Conservation (phyloP, 92 coral and sea anemone genomes). For the Diadumene lineata region DNA sequence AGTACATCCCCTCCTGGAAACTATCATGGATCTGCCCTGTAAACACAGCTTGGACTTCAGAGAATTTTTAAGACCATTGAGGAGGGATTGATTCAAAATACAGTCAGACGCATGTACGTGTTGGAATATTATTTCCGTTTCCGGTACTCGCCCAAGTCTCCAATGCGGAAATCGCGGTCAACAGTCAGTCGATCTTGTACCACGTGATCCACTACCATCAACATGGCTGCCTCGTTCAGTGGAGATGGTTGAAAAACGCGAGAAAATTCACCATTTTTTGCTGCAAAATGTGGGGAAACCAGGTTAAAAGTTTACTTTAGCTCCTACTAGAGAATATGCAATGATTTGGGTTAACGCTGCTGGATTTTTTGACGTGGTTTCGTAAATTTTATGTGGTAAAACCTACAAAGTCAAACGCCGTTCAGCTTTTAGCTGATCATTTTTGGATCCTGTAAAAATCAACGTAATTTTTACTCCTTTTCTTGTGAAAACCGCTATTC, state of each 20-base stretch:
- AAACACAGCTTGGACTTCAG: too few species aligned
- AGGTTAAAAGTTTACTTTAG: conserved; percentile 17
- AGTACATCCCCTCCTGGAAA: too few species aligned
- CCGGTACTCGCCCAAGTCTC: conserved; percentile 45
- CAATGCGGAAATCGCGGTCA: conserved; percentile 34
- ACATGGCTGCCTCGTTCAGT: conserved; percentile 49
- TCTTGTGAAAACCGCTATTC: not conserved
- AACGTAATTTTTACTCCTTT: not conserved
- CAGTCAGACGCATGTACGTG: too few species aligned
- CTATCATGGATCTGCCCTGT: too few species aligned
- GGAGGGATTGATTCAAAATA: too few species aligned
- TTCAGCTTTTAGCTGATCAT: conserved; percentile 13
- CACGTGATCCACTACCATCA: conserved; percentile 49
- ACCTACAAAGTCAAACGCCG: conserved; percentile 8
- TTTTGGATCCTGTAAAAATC: conserved; percentile 9
- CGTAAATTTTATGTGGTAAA: not conserved
- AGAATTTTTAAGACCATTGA: too few species aligned
- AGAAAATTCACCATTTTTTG: conserved; percentile 6
- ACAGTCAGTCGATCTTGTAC: not conserved
- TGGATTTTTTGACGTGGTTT: conserved; percentile 1
- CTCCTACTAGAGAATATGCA: conserved; percentile 3
- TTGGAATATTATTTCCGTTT: conserved; percentile 27
- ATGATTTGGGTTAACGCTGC: conserved; percentile 13
- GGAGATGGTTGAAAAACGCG: conserved; percentile 37
- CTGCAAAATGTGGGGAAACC: conserved; percentile 23